These are phyloP conservation scores for Callipepla squamata DNA, from an alignment of 2,113 vertebrate species.

Conservation along the genomic window DNA sequence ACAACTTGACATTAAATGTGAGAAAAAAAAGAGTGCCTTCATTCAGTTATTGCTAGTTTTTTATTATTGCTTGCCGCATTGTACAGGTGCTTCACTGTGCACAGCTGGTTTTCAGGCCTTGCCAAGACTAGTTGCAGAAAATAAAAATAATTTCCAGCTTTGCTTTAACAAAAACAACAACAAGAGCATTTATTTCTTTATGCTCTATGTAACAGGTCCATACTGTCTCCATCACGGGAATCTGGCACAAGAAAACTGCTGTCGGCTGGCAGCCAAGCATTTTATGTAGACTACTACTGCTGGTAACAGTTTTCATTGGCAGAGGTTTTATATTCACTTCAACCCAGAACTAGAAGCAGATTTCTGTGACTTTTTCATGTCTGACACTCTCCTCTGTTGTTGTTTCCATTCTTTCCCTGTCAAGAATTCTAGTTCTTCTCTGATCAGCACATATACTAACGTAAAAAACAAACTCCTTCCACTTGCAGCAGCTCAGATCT, in stretches of 20 bases:
- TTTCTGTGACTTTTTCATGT: neutral
- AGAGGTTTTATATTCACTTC: conserved; percentile 32
- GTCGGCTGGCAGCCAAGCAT: conserved; percentile 43
- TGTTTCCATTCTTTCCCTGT: neutral
- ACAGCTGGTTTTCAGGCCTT: conserved; percentile 30
- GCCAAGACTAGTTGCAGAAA: conserved; percentile 51
- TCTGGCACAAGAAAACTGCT: conserved; percentile 31
- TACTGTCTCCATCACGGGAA: neutral
- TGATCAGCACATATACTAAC: neutral
- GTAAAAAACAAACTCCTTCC: neutral
- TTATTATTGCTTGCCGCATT: neutral
- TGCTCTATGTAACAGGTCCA: conserved; percentile 13
- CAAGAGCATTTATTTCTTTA: conserved; percentile 42
- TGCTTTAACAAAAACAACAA: conserved; percentile 22
- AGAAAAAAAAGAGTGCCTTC: neutral
- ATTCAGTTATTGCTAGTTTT: neutral
- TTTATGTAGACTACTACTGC: conserved; percentile 22
- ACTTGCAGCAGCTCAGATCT: neutral
- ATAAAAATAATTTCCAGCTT: conserved; percentile 71
- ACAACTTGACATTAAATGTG: neutral
- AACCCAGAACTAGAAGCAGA: conserved; percentile 23
- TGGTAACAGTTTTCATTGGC: conserved; percentile 45
- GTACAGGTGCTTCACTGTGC: conserved; percentile 22
- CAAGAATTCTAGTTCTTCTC: neutral
- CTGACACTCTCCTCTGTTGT: neutral